Evolutionary conservation across 1,140 invertebrate genomes (phyloP).

Genomic region (Phocides pigmalion): DNA sequence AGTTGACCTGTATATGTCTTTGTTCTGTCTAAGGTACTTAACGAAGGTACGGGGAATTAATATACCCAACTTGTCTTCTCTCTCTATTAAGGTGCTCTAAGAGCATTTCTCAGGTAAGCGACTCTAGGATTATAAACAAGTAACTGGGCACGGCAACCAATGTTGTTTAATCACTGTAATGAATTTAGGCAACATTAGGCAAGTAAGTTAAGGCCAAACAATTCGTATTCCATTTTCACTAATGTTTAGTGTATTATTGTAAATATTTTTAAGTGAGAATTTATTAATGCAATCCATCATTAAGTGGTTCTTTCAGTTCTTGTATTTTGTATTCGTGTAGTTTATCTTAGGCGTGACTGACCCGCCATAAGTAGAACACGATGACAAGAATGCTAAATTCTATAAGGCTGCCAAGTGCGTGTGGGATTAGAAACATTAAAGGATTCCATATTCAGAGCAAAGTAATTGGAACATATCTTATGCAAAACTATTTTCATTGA

Average conservation of each 20-base stretch:
- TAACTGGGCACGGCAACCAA: constrained; percentile 10
- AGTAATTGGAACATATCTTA: no score
- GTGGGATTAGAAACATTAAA: no score
- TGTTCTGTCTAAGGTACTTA: neutral
- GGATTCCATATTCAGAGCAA: no score
- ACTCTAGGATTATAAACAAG: constrained; percentile 18
- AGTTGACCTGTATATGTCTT: neutral
- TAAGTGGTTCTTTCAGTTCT: no score
- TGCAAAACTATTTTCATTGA: no score
- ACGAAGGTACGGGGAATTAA: constrained; percentile 12
- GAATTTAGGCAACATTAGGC: constrained; percentile 5
- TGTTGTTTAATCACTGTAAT: constrained; percentile 19
- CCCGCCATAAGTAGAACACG: no score
- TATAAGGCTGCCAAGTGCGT: no score
- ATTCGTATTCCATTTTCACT: neutral
- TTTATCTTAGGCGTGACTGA: no score
- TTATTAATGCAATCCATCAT: no score
- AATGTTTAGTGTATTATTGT: neutral
- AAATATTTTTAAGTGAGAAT: no score
- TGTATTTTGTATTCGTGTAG: no score
- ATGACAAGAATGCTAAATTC: no score
- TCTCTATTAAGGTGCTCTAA: constrained; percentile 9
- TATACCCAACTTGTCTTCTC: constrained; percentile 11
- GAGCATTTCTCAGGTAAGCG: constrained; percentile 24
- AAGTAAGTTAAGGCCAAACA: neutral